A percentile compares a stretch with the other conserved stretches of the same genome.
These are phyloP conservation scores for Antennarius striatus DNA, from an alignment of 2,113 vertebrate species.

Conservation along the genomic window DNA sequence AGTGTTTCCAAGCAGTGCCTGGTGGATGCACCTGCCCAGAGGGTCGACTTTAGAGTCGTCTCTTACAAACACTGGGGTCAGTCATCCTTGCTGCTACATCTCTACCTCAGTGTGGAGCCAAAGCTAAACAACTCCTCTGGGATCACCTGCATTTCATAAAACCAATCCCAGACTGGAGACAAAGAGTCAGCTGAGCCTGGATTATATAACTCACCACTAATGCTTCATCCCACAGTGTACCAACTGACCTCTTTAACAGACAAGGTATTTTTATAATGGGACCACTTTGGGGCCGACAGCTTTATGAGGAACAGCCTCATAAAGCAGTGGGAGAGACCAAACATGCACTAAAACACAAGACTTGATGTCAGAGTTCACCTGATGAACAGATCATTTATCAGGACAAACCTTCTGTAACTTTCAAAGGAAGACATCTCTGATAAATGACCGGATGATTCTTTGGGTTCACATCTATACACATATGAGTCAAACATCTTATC, in stretches of 20 bases:
- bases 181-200: constrained; percentile 29
- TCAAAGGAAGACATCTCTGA: too few species aligned
- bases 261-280: constrained; percentile 45
- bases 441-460: too few species aligned
- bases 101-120: neutral
- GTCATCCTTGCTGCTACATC: constrained; percentile 8
- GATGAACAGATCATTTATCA: too few species aligned
- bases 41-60: constrained; percentile 34
- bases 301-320: too few species aligned
- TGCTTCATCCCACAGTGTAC: constrained; percentile 43
- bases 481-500: too few species aligned
- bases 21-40: constrained; percentile 35
- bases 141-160: constrained; percentile 65
- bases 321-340: too few species aligned
- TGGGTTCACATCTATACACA: too few species aligned
- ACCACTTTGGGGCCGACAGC: neutral
- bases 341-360: too few species aligned
- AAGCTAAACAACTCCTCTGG: neutral
- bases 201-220: constrained; percentile 23
- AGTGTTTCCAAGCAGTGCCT: constrained; percentile 26
- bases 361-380: too few species aligned
- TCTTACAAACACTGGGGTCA: constrained; percentile 25
- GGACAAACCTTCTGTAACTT: too few species aligned
- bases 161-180: constrained; percentile 20
- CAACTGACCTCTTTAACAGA: constrained; percentile 29